Percentiles rank a stretch among this genome's conserved stretches.
Evolutionary conservation across 53 echinoderm and acorn worm genomes (phyloP).

Genomic region (Patiria pectinifera): DNA sequence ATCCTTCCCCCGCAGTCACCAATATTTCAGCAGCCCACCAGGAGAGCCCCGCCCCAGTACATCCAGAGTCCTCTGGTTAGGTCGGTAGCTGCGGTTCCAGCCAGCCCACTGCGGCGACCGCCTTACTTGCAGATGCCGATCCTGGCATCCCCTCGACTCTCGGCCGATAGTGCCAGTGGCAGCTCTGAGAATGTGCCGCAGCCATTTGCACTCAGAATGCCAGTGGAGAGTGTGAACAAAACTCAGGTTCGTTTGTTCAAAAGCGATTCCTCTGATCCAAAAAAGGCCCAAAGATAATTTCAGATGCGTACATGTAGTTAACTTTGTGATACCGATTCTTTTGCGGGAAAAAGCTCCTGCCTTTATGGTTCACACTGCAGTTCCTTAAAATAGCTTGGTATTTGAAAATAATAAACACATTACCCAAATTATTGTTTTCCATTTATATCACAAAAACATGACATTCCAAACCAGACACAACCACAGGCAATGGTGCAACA

Average conservation of each 20-base stretch:
- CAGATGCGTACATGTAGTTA: no score
- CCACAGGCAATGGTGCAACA: slow-evolving; percentile 8
- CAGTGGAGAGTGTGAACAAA: slow-evolving; percentile 1
- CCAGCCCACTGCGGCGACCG: slow-evolving; percentile 34
- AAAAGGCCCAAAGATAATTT: no score
- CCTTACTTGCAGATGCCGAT: slow-evolving; percentile 62
- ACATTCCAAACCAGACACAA: not conserved
- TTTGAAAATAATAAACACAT: no score
- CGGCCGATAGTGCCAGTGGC: not conserved
- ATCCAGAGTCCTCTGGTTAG: slow-evolving; percentile 44
- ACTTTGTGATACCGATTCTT: no score
- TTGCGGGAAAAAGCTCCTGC: no score
- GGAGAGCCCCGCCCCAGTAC: slow-evolving; percentile 43
- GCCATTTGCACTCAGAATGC: slow-evolving; percentile 14
- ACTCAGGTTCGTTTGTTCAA: not conserved
- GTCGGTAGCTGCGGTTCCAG: not conserved
- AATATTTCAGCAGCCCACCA: slow-evolving; percentile 17
- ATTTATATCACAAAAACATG: not conserved
- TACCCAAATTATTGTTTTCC: no score
- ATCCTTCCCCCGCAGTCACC: slow-evolving; percentile 39
- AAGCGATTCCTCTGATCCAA: not conserved
- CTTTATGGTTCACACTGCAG: no score
- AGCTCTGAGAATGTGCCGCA: not conserved
- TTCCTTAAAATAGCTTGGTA: no score
- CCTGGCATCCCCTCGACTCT: slow-evolving; percentile 30